These are phyloP conservation scores for Sphaeridia pumilis DNA, from an alignment of 2,888 invertebrate species.

Conservation along the genomic window DNA sequence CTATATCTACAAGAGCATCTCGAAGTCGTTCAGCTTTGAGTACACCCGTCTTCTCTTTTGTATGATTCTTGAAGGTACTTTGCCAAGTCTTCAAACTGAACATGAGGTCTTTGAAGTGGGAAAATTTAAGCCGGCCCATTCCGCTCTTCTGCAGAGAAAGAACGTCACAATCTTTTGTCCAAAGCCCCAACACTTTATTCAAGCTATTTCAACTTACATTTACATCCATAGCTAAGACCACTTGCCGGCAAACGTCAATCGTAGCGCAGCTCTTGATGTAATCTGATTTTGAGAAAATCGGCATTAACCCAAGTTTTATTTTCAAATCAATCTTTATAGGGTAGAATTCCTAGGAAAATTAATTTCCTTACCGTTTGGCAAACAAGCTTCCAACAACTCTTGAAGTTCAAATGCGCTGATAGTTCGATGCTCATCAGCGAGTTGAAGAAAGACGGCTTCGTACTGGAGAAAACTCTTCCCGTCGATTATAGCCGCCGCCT, in stretches of 20 bases:
- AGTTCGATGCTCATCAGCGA: conserved; percentile 80
- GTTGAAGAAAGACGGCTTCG: conserved; percentile 75
- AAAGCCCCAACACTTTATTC: too few species aligned
- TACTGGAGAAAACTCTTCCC: conserved; percentile 69
- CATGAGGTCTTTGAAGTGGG: conserved; percentile 82
- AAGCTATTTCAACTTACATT: conserved; percentile 42
- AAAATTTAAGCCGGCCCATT: conserved; percentile 66
- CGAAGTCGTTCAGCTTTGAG: conserved; percentile 70
- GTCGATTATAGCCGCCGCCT: conserved; percentile 53
- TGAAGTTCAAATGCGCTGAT: conserved; percentile 84
- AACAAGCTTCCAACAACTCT: conserved; percentile 75
- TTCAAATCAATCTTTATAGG: too few species aligned
- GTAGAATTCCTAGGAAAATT: background rate
- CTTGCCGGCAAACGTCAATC: conserved; percentile 81
- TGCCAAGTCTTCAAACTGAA: conserved; percentile 86
- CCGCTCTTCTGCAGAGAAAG: conserved; percentile 51
- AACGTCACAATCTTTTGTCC: too few species aligned
- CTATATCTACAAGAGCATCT: conserved; percentile 74
- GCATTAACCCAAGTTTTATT: too few species aligned
- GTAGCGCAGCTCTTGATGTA: conserved; percentile 89
- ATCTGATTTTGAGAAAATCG: too few species aligned
- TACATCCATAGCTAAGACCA: conserved; percentile 78
- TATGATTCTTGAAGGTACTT: conserved; percentile 75
- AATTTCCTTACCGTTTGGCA: conserved; percentile 57
- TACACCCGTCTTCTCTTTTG: conserved; percentile 81